Percentiles rank a stretch among this genome's conserved stretches.
phyloP scores from a whole-genome alignment of 2,797 vertebrate genomes.

The Megalops cyprinoides region DNA sequence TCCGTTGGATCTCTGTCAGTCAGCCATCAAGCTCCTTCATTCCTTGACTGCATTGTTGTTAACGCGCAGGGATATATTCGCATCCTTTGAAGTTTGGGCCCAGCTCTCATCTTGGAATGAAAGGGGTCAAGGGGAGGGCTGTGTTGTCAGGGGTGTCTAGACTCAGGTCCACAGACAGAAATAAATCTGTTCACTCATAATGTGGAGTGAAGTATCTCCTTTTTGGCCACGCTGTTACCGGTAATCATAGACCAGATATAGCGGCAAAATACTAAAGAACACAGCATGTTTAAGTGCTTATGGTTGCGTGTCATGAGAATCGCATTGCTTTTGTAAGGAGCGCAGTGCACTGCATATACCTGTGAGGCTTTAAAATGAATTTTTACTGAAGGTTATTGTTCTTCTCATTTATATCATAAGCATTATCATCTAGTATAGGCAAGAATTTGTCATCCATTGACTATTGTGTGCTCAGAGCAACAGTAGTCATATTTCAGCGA shows the following conservation, averaged over 20 bases:
- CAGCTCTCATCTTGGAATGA: not conserved
- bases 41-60: slow-evolving; percentile 9
- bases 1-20: slow-evolving; percentile 1
- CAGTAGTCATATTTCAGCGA: not conserved
- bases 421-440: not conserved
- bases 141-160: not conserved
- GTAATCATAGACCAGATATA: not conserved
- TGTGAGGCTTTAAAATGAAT: not conserved
- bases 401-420: too few relatives aligned
- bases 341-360: not conserved
- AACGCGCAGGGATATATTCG: not conserved
- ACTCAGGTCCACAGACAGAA: not conserved
- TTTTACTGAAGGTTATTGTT: too few relatives aligned
- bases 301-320: not conserved
- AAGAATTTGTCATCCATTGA: not conserved
- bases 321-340: not conserved
- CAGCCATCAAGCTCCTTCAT: not conserved
- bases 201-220: not conserved
- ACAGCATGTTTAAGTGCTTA: not conserved
- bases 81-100: not conserved
- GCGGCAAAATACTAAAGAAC: not conserved
- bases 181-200: not conserved
- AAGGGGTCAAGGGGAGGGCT: not conserved
- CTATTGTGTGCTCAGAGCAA: not conserved
- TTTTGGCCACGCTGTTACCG: not conserved